Evolutionary conservation across 2,113 vertebrate genomes (phyloP).

Genomic region (Dendropsophus ebraccatus): DNA sequence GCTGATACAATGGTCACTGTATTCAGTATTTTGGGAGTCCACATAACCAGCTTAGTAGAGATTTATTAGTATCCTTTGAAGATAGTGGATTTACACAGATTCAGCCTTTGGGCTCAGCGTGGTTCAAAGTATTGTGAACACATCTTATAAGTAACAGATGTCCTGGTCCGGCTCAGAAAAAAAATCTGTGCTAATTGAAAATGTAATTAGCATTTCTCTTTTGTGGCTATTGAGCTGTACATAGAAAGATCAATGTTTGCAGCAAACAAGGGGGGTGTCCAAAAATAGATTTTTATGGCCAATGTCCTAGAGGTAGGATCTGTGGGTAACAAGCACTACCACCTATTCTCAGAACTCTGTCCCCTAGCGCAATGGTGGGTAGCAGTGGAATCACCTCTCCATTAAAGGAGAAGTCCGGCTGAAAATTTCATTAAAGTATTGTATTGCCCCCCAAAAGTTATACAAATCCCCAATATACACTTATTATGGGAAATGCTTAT

Average conservation of each 20-base stretch:
- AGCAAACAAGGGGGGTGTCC: not conserved
- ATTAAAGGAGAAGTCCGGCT: too few species aligned
- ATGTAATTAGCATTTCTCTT: not conserved
- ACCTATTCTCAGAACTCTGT: too few species aligned
- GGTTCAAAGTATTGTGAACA: not conserved
- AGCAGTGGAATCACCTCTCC: too few species aligned
- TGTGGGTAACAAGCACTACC: too few species aligned
- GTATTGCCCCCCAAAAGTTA: too few species aligned
- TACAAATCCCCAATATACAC: too few species aligned
- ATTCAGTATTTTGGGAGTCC: not conserved
- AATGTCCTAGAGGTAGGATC: not conserved
- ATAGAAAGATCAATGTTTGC: not conserved
- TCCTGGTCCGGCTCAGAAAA: not conserved
- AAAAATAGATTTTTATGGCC: not conserved
- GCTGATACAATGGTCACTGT: not conserved
- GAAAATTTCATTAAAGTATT: too few species aligned
- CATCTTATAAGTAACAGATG: not conserved
- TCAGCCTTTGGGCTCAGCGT: not conserved
- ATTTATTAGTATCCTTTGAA: not conserved
- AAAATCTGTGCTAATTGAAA: not conserved
- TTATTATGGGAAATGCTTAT: too few species aligned
- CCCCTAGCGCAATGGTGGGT: too few species aligned
- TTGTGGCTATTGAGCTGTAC: not conserved
- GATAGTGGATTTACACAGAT: constrained; percentile 10
- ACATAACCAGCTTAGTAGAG: constrained; percentile 2